Evolutionary conservation across 2,888 invertebrate species (phyloP), one percentile per base, ranked within the genome.

Genomic region (Acleris emargana): DNA sequence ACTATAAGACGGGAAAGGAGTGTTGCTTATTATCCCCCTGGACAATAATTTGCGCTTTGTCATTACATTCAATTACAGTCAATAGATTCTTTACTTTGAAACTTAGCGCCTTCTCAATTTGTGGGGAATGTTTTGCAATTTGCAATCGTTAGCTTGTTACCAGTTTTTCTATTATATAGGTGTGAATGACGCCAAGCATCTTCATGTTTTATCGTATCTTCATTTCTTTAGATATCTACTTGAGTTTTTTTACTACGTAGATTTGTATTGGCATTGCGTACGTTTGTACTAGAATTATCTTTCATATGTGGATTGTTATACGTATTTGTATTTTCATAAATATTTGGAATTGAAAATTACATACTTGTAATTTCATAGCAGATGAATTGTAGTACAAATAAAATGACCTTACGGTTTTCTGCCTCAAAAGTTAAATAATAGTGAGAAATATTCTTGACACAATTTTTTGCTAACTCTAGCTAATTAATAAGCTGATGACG

Each of bases 401-500:
- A 32, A 32, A 32, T 13, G 38, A 38, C 52, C 45, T 13, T 16
- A n/a, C 3, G 16, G 45, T n/a, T 45, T n/a, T n/a, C 9, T 3
- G 9, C 32, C 9, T 32, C n/a, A 43, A 45, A 45, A 45, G 17
- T 32, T n/a, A 11, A 7, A 20, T 28, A 50, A 51, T 42, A 17
- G 42, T 60, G 43, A 17, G 43, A 60, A 51, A 20, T 45, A 63
- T 9, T 32, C 32, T 22, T 63, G 32, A 58, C 57, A 62, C 43
- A 22, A 16, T 51, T 57, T 43, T 20, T 42, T 53, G 55, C 50
- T 16, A 59, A 59, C 43, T 52, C 43, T 45, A 38, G 25, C 50
- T 50, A 62, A 55, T 55, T 62, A 62, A 49, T 42, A 62, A 25
- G 68, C 69, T 47, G 25, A 52, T 52, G 55, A 67, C 69, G 64